Conservation (phyloP, 2,888 invertebrate genomes). For the Lutraria lutraria region DNA sequence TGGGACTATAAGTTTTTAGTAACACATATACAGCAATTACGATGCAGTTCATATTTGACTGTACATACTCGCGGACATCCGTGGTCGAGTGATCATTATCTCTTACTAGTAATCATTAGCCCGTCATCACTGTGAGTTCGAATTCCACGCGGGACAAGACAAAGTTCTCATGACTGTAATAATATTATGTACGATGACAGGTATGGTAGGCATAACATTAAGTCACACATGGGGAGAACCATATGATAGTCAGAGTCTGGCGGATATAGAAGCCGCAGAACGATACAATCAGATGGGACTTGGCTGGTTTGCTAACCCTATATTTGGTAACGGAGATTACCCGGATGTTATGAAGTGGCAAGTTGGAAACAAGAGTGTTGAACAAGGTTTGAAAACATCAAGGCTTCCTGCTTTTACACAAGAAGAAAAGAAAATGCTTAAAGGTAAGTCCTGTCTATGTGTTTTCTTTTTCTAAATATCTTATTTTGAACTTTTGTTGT, state of each 20-base stretch:
- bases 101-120: too few species aligned
- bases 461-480: too few species aligned
- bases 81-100: too few species aligned
- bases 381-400: conserved; percentile 69
- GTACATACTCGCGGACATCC: too few species aligned
- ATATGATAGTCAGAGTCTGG: conserved; percentile 56
- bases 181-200: conserved; percentile 58
- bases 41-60: too few species aligned
- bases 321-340: conserved; percentile 88
- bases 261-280: conserved; percentile 74
- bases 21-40: too few species aligned
- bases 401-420: conserved; percentile 83
- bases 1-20: too few species aligned
- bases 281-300: conserved; percentile 73
- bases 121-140: too few species aligned
- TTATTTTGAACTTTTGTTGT: too few species aligned
- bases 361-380: conserved; percentile 72
- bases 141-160: too few species aligned
- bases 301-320: conserved; percentile 83
- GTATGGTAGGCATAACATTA: conserved; percentile 73
- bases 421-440: conserved; percentile 78
- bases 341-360: conserved; percentile 77
- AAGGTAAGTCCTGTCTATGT: conserved; percentile 73
- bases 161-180: too few species aligned
- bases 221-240: conserved; percentile 73